Base-by-base conservation (phyloP, 2,113 vertebrate species). In the Callipepla californica region DNA sequence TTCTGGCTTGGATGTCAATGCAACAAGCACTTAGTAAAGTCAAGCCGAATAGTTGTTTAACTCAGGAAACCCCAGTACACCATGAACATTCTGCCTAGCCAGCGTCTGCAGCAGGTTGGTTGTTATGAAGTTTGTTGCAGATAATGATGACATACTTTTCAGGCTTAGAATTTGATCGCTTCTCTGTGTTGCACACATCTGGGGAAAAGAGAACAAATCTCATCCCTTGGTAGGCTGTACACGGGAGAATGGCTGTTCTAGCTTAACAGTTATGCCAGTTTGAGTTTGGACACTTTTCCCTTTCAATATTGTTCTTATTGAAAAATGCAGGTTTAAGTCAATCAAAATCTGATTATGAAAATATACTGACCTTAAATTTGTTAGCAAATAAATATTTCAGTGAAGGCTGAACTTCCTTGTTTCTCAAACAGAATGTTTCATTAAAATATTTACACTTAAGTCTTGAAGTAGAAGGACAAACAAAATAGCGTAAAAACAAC, bases 401-500 rank as follows among this genome's bases (percentile, higher is more conserved):
- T 55, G 73, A 88, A 75, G 22, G 57, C 61, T 93, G 65, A 65
- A 94, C 67, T 47, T 50, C 38, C 83, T 78, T 89, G 18, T 67
- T 93, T 88, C 38, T 42, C 79, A 23, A 68, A n/a, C 34, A 57
- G 17, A 74, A 83, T 30, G 28, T 53, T 90, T 92, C 51, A 72
- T 75, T 88, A 83, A 88, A 95, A 96, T 32, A 80, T 68, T 87
- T 83, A 77, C 55, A 38, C 25, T 67, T 59, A 21, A 3, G 2
- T 80, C 94, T 92, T 92, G 47, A 86, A 90, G 85, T 69, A 74
- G 80, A 32, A 93, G 68, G 72, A 92, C 68, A 78, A 90, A 78
- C 21, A 77, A 93, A 92, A 2, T 45, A 73, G 11, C 23, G 19
- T 68, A 58, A 89, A 94, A 90, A 10, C 23, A 77, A 28, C 6